These are phyloP conservation scores for Acheta domesticus DNA, from an alignment of 2,888 invertebrate genomes.

Conservation along the genomic window DNA sequence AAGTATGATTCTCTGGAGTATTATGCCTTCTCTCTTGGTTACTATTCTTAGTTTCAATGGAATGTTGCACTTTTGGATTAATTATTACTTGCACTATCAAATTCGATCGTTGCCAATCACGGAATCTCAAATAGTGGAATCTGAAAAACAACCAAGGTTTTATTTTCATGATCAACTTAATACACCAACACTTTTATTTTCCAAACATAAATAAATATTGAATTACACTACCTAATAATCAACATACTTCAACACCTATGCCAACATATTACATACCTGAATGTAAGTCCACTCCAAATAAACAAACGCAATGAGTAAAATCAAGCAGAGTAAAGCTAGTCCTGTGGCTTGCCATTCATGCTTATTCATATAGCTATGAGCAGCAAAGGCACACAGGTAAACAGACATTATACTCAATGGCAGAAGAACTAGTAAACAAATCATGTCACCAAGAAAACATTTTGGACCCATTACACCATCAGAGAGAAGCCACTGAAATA, in stretches of 20 bases:
- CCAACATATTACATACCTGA: conserved; percentile 41
- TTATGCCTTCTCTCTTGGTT: not conserved
- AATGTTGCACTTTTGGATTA: not conserved
- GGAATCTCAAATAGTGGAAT: not conserved
- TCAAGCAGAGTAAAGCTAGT: conserved; percentile 44
- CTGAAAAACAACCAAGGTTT: not conserved
- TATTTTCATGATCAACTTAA: not conserved
- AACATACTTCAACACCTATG: too few species aligned
- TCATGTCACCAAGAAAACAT: conserved; percentile 50
- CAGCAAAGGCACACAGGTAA: conserved; percentile 51
- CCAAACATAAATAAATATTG: too few species aligned
- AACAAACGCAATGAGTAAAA: conserved; percentile 44
- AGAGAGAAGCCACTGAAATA: conserved; percentile 30
- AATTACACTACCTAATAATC: too few species aligned
- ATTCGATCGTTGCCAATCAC: not conserved
- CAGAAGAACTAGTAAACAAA: conserved; percentile 51
- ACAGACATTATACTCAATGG: conserved; percentile 51
- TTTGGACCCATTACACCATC: conserved; percentile 45
- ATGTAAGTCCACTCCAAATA: conserved; percentile 45
- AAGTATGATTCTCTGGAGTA: not conserved
- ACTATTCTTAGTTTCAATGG: not conserved
- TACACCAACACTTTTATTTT: too few species aligned
- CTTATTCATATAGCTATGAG: conserved; percentile 44
- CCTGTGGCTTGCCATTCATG: conserved; percentile 47
- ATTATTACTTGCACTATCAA: not conserved